These are phyloP conservation scores for Heliconius hermathena DNA, from an alignment of 1,140 invertebrate species.

Conservation along the genomic window DNA sequence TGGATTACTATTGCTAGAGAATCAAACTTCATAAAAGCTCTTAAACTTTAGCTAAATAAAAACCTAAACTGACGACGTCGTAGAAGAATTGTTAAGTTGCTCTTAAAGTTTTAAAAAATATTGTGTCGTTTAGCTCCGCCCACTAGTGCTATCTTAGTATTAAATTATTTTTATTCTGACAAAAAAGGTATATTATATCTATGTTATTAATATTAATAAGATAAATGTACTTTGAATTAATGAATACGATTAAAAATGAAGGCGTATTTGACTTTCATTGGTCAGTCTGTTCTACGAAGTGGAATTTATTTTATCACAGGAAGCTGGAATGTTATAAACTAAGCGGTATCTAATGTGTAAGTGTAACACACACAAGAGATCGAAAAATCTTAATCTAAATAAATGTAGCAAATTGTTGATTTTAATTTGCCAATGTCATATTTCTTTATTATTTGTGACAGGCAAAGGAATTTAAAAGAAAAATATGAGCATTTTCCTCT, in stretches of 20 bases:
- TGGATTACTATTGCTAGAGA: too few relatives aligned
- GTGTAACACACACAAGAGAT: conserved; percentile 1
- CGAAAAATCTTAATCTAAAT: not conserved
- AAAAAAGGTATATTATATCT: not conserved
- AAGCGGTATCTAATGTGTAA: conserved; percentile 49
- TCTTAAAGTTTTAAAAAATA: not conserved
- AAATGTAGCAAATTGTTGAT: not conserved
- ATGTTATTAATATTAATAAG: not conserved
- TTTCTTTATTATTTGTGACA: too few relatives aligned
- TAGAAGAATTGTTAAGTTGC: too few relatives aligned
- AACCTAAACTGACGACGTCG: too few relatives aligned
- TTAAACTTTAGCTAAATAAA: too few relatives aligned
- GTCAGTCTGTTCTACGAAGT: conserved; percentile 51
- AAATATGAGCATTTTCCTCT: too few relatives aligned
- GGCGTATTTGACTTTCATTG: conserved; percentile 46
- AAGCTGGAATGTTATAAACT: conserved; percentile 71
- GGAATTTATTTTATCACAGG: conserved; percentile 64
- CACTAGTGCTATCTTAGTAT: too few relatives aligned
- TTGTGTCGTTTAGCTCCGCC: not conserved
- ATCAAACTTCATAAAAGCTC: too few relatives aligned
- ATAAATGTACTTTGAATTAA: conserved; percentile 49
- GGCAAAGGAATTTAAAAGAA: too few relatives aligned
- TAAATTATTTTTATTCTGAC: not conserved
- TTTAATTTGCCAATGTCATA: too few relatives aligned
- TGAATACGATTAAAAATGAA: conserved; percentile 50